Evolutionary conservation across 2,113 vertebrate genomes (phyloP).

Genomic region (Microcebus lehilahytsara): DNA sequence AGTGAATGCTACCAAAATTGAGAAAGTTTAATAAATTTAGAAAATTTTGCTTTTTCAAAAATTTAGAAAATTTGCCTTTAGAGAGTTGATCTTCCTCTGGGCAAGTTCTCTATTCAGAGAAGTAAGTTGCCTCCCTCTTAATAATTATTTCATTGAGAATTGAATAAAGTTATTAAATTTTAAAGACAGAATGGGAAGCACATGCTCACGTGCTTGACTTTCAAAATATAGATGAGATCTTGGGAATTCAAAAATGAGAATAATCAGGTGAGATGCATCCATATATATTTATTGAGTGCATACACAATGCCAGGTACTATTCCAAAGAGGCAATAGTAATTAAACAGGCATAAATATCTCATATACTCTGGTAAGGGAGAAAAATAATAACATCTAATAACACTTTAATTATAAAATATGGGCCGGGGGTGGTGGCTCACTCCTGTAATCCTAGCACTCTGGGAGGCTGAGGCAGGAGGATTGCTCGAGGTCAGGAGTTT

Average conservation of each 20-base stretch:
- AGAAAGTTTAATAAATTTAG: background rate
- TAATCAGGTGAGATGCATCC: background rate
- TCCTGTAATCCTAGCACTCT: too few species aligned
- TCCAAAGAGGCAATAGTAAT: background rate
- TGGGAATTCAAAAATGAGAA: background rate
- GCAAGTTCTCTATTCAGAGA: background rate
- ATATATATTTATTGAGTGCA: background rate
- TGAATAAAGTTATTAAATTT: background rate
- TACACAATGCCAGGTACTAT: background rate
- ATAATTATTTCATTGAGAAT: background rate
- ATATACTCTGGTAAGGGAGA: background rate
- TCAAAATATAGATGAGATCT: background rate
- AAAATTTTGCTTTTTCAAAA: background rate
- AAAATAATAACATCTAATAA: background rate
- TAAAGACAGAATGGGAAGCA: background rate
- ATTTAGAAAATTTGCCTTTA: background rate
- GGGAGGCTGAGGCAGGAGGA: too few species aligned
- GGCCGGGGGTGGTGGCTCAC: too few species aligned
- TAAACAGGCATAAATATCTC: background rate
- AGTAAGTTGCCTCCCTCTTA: background rate
- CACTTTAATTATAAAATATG: background rate
- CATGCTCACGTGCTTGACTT: background rate
- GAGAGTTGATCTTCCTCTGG: background rate
- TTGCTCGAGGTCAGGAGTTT: too few species aligned
- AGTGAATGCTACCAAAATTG: background rate